These are phyloP conservation scores for Sphaerodactylus townsendi DNA, from an alignment of 2,113 vertebrate genomes.

Conservation along the genomic window DNA sequence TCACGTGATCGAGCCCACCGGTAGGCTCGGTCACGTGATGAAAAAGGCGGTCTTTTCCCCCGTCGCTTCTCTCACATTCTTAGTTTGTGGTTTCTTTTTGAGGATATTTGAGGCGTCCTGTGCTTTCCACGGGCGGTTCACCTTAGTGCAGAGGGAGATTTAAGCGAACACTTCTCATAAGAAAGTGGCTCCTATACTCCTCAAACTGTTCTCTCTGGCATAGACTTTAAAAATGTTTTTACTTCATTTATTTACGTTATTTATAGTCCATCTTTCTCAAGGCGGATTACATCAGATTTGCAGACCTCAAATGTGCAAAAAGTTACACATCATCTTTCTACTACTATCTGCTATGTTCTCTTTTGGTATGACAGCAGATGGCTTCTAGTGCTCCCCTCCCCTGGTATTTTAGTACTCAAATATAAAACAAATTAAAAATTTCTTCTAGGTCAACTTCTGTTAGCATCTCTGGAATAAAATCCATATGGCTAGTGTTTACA, in stretches of 20 bases:
- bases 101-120: too few relatives aligned
- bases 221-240: too few relatives aligned
- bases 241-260: too few relatives aligned
- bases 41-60: neutral
- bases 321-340: neutral
- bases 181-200: too few relatives aligned
- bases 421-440: slow-evolving; percentile 40
- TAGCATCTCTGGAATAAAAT: slow-evolving; percentile 26
- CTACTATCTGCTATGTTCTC: neutral
- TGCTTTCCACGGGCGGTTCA: too few relatives aligned
- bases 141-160: too few relatives aligned
- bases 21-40: neutral
- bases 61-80: neutral
- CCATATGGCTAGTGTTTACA: slow-evolving; percentile 39
- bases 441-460: slow-evolving; percentile 44
- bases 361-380: neutral
- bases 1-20: too few relatives aligned
- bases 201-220: too few relatives aligned
- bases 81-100: too few relatives aligned
- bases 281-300: too few relatives aligned
- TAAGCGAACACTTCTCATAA: too few relatives aligned
- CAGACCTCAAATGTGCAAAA: neutral
- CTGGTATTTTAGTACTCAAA: slow-evolving; percentile 43
- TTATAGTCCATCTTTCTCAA: too few relatives aligned
- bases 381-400: neutral